Evolutionary conservation across 1,140 invertebrate species (phyloP).

Genomic region (Drosophila kohkoa): DNA sequence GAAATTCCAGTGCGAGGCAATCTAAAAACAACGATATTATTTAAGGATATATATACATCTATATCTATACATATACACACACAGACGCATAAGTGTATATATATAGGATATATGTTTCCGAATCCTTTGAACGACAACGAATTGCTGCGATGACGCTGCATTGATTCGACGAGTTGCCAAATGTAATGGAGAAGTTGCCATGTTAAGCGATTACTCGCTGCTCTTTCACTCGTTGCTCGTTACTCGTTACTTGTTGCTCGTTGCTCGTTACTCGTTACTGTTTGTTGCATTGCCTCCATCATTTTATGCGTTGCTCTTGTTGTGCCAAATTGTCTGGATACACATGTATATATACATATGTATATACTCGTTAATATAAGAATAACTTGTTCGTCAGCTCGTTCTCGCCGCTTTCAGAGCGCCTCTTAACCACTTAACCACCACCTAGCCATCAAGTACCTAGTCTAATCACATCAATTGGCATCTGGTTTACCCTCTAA

Average conservation of each 20-base stretch:
- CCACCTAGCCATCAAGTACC: background rate
- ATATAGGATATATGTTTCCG: slow-evolving; percentile 19
- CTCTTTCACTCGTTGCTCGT: slow-evolving; percentile 7
- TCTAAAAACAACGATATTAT: slow-evolving; percentile 35
- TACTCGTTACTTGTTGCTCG: slow-evolving; percentile 23
- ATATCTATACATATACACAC: slow-evolving; percentile 1
- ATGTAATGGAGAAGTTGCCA: slow-evolving; percentile 37
- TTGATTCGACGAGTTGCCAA: slow-evolving; percentile 35
- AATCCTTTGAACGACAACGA: slow-evolving; percentile 43
- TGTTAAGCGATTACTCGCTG: slow-evolving; percentile 5
- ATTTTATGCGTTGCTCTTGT: slow-evolving; percentile 47
- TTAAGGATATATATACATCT: slow-evolving; percentile 34
- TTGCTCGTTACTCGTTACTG: slow-evolving; percentile 25
- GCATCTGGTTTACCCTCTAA: slow-evolving; percentile 17
- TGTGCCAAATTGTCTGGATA: slow-evolving; percentile 63
- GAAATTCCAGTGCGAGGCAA: slow-evolving; percentile 26
- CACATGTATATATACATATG: slow-evolving; percentile 9
- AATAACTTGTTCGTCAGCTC: slow-evolving; percentile 52
- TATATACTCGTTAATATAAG: slow-evolving; percentile 34
- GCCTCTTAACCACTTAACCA: slow-evolving; percentile 1
- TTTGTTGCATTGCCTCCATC: slow-evolving; percentile 32
- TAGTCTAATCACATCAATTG: slow-evolving; percentile 17
- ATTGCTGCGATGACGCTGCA: slow-evolving; percentile 34
- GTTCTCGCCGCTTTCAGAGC: slow-evolving; percentile 54
- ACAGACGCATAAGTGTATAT: slow-evolving; percentile 2